phyloP scores from a whole-genome alignment of 2,888 invertebrate genomes.

The Thera obeliscata region DNA sequence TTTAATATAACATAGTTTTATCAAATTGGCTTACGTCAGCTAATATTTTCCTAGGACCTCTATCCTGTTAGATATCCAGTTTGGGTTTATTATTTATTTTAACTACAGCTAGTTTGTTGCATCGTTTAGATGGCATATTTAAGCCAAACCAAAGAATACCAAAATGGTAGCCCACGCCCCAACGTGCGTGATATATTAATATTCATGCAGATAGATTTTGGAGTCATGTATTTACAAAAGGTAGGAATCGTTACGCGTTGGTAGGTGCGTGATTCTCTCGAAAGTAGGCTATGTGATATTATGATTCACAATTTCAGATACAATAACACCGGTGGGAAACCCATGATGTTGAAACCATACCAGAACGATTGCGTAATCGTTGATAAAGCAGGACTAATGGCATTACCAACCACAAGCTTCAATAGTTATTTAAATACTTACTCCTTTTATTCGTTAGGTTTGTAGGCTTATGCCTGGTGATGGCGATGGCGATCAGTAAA shows the following conservation, averaged over 20 bases:
- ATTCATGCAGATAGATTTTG: too few species aligned
- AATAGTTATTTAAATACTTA: background rate
- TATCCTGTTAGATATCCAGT: background rate
- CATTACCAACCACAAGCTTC: background rate
- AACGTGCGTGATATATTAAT: too few species aligned
- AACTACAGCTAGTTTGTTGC: too few species aligned
- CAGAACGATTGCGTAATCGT: slow-evolving; percentile 9
- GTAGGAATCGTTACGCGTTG: too few species aligned
- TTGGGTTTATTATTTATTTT: background rate
- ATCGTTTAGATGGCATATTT: too few species aligned
- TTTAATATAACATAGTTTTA: too few species aligned
- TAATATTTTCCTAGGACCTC: background rate
- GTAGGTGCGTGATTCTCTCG: background rate
- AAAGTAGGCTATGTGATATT: slow-evolving; percentile 2
- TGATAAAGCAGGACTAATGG: slow-evolving; percentile 14
- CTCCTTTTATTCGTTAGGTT: background rate
- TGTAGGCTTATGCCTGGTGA: background rate
- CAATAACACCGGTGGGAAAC: slow-evolving; percentile 6
- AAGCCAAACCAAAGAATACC: too few species aligned
- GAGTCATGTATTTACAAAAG: too few species aligned
- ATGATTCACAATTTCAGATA: slow-evolving; percentile 20
- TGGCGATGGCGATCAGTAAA: too few species aligned
- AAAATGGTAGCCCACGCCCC: too few species aligned
- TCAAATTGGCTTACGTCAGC: background rate
- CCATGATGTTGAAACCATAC: slow-evolving; percentile 11